Conservation (phyloP, 2,888 invertebrate genomes). For the Caenorhabditis sp. region DNA sequence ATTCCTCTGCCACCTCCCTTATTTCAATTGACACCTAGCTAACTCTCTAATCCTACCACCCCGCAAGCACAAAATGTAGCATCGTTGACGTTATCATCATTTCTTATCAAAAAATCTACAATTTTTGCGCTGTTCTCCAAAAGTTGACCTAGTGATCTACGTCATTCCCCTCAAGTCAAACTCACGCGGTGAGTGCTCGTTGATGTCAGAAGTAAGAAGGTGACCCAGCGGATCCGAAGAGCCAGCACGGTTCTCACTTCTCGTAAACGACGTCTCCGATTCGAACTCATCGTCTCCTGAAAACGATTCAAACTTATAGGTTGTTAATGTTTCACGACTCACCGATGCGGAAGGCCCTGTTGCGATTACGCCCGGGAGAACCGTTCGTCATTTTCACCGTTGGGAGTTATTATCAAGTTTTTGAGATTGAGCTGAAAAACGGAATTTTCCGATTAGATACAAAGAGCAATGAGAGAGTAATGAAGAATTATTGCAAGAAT, state of each 20-base stretch:
- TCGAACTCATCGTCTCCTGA: slow-evolving; percentile 22
- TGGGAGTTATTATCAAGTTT: not conserved
- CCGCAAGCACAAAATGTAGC: slow-evolving; percentile 25
- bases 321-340: not conserved
- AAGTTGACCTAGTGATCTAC: slow-evolving; percentile 39
- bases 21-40: not conserved
- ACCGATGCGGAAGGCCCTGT: slow-evolving; percentile 41
- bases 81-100: slow-evolving; percentile 20
- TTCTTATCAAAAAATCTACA: slow-evolving; percentile 23
- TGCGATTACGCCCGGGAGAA: slow-evolving; percentile 27
- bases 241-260: no score
- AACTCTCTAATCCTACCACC: not conserved
- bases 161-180: slow-evolving; percentile 34
- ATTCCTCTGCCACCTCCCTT: not conserved
- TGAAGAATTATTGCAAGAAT: not conserved
- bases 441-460: not conserved
- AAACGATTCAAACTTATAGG: not conserved
- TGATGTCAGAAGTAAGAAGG: not conserved
- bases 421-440: not conserved
- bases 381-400: slow-evolving; percentile 19
- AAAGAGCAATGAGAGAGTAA: not conserved
- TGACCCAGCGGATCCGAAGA: not conserved
- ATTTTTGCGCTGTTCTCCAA: slow-evolving; percentile 22
- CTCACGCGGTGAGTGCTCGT: slow-evolving; percentile 47
- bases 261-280: slow-evolving; percentile 1